Conservation (phyloP, 2,113 vertebrate species). For the Pogona vitticeps region DNA sequence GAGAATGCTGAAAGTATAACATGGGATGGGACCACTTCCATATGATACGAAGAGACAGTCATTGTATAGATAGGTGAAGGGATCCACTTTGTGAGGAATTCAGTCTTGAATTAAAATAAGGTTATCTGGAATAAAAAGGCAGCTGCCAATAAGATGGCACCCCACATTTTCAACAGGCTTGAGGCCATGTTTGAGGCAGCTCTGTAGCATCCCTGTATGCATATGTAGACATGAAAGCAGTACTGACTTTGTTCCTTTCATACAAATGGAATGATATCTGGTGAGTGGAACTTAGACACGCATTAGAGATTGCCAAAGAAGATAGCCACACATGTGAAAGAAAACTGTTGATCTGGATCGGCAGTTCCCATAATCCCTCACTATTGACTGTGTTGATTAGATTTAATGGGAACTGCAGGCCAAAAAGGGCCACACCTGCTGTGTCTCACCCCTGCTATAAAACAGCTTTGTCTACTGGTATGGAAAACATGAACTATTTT, state of each 20-base stretch:
- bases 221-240: background rate
- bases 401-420: background rate
- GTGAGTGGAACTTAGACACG: background rate
- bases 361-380: background rate
- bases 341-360: background rate
- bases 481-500: background rate
- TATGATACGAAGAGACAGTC: background rate
- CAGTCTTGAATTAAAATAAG: background rate
- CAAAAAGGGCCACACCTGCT: too few relatives aligned
- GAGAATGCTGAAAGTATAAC: constrained; percentile 41
- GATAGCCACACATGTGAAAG: background rate
- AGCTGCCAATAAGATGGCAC: background rate
- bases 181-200: background rate
- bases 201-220: background rate
- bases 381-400: background rate
- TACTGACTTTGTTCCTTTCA: background rate
- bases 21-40: background rate
- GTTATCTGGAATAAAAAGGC: background rate
- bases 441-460: too few relatives aligned
- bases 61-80: background rate
- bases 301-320: background rate
- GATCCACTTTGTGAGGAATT: constrained; percentile 11
- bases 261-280: background rate
- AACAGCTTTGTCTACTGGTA: background rate
- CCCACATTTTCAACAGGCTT: background rate